Base-by-base conservation (phyloP, 2,888 invertebrate species). In the Euproctis similis region DNA sequence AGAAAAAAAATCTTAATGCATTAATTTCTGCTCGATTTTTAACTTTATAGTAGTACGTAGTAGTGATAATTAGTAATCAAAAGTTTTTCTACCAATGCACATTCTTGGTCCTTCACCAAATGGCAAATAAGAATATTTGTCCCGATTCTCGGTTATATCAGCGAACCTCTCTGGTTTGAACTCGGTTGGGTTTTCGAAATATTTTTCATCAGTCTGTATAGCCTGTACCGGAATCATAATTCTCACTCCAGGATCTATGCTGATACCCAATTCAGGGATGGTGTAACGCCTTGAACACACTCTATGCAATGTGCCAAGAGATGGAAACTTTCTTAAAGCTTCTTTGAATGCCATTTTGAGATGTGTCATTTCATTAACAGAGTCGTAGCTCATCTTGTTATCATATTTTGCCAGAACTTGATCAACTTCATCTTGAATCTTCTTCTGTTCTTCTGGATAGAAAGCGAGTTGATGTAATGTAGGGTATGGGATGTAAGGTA, bases 391-490 rank as follows among this genome's bases (percentile, higher is more conserved):
- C n/a, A 76, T 30, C 33, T 70, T 66, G 12, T 67, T 62, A 23
- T 65, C 40, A 31, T 74, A 50, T 40, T 62, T 72, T 0, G 36
- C 29, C 2, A 75, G 36, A 1, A 72, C 66, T 19, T 39, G 30
- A 25, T 76, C 80, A 8, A 84, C 69, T 42, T 85, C 72, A 1
- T 56, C 45, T 30, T 73, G 72, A 19, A 75, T 46, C 26, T 59
- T 65, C 9, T 38, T 35, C 33, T 84, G 85, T 12, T 67, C 48
- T 4, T 78, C 68, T 1, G 69, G 73, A 31, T 84, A 46, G 18
- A 53, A 65, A 0, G 85, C 81, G 0, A 85, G 54, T 34, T 72
- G 59, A 30, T 78, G 74, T 9, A 78, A 46, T 7, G 62, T 56
- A n/a, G n/a, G n/a, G n/a, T n/a, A n/a, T n/a, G n/a, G n/a, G n/a